These are phyloP conservation scores for Mesorhabditis sp. DNA, from an alignment of 2,888 invertebrate genomes.

Conservation along the genomic window DNA sequence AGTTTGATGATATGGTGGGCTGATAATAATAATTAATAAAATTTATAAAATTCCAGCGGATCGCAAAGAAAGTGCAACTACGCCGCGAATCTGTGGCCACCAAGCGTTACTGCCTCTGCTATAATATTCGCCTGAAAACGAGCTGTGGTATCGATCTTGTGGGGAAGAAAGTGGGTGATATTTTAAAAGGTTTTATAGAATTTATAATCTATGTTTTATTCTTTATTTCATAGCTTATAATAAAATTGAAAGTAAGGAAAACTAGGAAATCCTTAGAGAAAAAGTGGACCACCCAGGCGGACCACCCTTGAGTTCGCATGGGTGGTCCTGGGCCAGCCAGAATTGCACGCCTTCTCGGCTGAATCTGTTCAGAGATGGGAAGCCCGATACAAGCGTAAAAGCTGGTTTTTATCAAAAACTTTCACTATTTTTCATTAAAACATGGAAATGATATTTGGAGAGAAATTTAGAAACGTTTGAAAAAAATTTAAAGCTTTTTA, in stretches of 20 bases:
- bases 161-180: slow-evolving; percentile 32
- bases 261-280: not conserved
- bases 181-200: slow-evolving; percentile 22
- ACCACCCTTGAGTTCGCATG: not conserved
- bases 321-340: too few relatives aligned
- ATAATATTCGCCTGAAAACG: slow-evolving; percentile 45
- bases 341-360: too few relatives aligned
- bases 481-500: slow-evolving; percentile 16
- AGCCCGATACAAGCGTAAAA: too few relatives aligned
- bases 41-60: slow-evolving; percentile 34
- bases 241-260: not conserved
- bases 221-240: not conserved
- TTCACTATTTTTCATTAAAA: not conserved
- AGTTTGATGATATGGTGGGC: slow-evolving; percentile 56
- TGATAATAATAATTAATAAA: not conserved
- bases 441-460: not conserved
- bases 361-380: too few relatives aligned
- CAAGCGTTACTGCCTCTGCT: slow-evolving; percentile 53
- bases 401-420: too few relatives aligned
- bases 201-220: not conserved
- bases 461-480: not conserved
- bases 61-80: slow-evolving; percentile 56
- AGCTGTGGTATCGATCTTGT: slow-evolving; percentile 53
- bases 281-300: not conserved
- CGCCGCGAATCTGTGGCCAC: slow-evolving; percentile 55